A percentile compares a stretch with the other conserved stretches of the same genome.
phyloP scores from a whole-genome alignment of 2,113 vertebrate genomes.

The Aspidoscelis tigris region DNA sequence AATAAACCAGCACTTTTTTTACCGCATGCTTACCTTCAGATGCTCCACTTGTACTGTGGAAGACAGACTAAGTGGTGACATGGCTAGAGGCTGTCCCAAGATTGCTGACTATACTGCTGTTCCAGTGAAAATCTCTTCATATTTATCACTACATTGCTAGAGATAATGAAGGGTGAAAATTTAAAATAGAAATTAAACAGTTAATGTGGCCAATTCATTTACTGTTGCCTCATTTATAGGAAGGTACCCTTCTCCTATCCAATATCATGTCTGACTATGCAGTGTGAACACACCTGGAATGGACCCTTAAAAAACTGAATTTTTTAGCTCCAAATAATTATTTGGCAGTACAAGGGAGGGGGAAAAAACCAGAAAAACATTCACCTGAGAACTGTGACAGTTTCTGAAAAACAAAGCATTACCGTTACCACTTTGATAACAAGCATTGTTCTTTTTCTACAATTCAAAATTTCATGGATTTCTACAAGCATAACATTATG shows the following conservation, averaged over 20 bases:
- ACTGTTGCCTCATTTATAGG: background rate
- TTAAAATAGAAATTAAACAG: too few species aligned
- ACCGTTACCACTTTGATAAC: background rate
- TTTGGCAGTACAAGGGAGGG: background rate
- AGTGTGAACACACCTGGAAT: background rate
- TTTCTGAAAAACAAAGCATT: background rate
- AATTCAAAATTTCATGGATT: background rate
- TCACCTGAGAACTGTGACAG: constrained; percentile 15
- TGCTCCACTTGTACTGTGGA: too few species aligned
- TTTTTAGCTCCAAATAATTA: background rate
- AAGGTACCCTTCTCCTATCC: background rate
- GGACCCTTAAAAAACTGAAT: background rate
- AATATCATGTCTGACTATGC: background rate
- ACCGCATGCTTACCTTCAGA: too few species aligned
- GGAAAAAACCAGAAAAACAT: constrained; percentile 5
- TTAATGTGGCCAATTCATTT: too few species aligned
- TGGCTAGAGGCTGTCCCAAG: too few species aligned
- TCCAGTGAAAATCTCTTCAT: background rate
- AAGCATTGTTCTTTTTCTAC: constrained; percentile 3
- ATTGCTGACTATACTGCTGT: background rate
- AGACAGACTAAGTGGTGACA: too few species aligned
- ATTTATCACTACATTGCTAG: background rate
- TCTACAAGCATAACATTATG: background rate
- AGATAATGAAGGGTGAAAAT: too few species aligned
- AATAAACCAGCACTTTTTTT: too few species aligned